Conservation (phyloP, 2,113 vertebrate genomes). For the Anas platyrhynchos region DNA sequence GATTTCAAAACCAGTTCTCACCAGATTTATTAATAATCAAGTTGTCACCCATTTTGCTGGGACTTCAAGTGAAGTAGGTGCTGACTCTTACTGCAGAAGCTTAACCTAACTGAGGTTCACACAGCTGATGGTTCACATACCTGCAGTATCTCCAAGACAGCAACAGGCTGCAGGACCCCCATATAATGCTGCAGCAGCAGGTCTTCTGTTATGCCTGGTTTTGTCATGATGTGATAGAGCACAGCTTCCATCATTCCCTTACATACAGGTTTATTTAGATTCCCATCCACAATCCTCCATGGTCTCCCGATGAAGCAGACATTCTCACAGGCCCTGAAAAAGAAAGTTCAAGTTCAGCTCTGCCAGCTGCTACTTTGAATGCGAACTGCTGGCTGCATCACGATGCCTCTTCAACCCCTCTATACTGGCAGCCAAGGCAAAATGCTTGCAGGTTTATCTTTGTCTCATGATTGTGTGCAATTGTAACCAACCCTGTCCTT, state of each 20-base stretch:
- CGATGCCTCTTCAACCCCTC: background rate
- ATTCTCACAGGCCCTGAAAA: constrained; percentile 53
- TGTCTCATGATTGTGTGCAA: background rate
- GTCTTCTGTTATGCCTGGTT: constrained; percentile 83
- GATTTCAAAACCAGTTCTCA: background rate
- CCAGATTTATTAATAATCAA: background rate
- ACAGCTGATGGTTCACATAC: constrained; percentile 51
- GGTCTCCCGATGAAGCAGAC: constrained; percentile 89
- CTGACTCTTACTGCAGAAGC: background rate
- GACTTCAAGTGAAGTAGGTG: background rate
- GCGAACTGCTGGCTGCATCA: too few species aligned
- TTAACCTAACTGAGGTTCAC: background rate
- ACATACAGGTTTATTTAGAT: constrained; percentile 87
- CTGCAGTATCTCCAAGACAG: constrained; percentile 88
- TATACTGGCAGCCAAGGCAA: too few species aligned
- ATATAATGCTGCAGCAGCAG: constrained; percentile 85
- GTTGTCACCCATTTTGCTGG: background rate
- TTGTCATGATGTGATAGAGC: constrained; percentile 90
- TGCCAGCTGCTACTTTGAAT: background rate
- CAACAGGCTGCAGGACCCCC: constrained; percentile 87
- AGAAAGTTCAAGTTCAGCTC: background rate
- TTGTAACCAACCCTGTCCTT: background rate
- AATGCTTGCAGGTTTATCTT: too few species aligned
- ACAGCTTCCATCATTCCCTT: constrained; percentile 95
- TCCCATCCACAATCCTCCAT: constrained; percentile 92